Conservation (phyloP, 2,888 invertebrate species). For the Eupithecia insigniata region DNA sequence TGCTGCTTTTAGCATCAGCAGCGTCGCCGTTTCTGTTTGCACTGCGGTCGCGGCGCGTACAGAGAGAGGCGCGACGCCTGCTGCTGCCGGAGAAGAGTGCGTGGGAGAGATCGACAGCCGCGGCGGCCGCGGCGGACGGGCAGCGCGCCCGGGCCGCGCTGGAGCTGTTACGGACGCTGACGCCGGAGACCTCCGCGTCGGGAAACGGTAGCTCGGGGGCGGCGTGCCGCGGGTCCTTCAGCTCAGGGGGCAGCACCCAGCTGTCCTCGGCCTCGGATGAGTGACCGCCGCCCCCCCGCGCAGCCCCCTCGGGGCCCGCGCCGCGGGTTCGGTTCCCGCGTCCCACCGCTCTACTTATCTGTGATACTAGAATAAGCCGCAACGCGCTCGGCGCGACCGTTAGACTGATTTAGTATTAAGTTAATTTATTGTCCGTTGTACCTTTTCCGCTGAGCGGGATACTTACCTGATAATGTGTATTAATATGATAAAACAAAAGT, state of each 20-base stretch:
- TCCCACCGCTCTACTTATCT: conserved; percentile 83
- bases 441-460: conserved; percentile 83
- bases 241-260: conserved; percentile 86
- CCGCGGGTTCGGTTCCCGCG: conserved; percentile 74
- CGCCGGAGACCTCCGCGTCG: conserved; percentile 64
- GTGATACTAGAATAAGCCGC: conserved; percentile 82
- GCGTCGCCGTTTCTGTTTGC: conserved; percentile 91
- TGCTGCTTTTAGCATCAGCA: conserved; percentile 86
- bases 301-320: conserved; percentile 49
- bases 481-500: conserved; percentile 52
- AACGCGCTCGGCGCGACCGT: conserved; percentile 80
- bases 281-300: conserved; percentile 71
- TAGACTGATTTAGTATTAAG: conserved; percentile 83
- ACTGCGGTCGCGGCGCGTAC: conserved; percentile 88
- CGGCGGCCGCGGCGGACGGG: conserved; percentile 83
- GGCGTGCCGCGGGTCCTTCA: conserved; percentile 85
- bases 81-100: conserved; percentile 76
- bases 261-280: conserved; percentile 86
- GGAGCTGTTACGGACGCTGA: conserved; percentile 73
- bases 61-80: conserved; percentile 74
- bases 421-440: conserved; percentile 82
- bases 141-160: conserved; percentile 76
- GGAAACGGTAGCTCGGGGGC: conserved; percentile 80
- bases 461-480: conserved; percentile 77
- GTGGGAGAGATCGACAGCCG: conserved; percentile 83